phyloP scores from a whole-genome alignment of 2,888 invertebrate genomes.

The Spialia ferax region DNA sequence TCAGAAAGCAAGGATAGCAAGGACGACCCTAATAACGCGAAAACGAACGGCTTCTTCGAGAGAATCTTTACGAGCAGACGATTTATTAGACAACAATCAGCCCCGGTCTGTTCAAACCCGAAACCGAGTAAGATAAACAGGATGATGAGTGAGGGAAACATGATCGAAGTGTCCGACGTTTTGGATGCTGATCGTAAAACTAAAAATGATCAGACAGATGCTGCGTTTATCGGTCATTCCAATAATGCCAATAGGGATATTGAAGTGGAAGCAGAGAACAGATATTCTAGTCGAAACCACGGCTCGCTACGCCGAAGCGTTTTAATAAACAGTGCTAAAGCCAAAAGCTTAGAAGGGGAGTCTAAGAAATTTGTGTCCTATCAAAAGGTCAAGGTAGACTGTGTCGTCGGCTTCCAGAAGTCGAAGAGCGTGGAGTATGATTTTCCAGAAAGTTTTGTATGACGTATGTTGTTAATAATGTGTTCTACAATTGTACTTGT shows the following conservation, averaged over 20 bases:
- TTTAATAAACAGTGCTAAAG: slow-evolving; percentile 78
- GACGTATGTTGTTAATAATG: slow-evolving; percentile 47
- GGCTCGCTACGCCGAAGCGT: slow-evolving; percentile 82
- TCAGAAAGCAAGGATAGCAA: slow-evolving; percentile 60
- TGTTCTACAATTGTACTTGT: slow-evolving; percentile 46
- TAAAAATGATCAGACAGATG: slow-evolving; percentile 49
- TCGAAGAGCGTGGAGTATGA: slow-evolving; percentile 75
- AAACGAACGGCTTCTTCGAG: slow-evolving; percentile 64
- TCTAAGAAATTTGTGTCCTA: slow-evolving; percentile 64
- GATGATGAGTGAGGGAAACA: slow-evolving; percentile 74
- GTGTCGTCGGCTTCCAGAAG: slow-evolving; percentile 76
- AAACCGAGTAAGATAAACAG: slow-evolving; percentile 68
- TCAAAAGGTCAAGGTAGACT: slow-evolving; percentile 75
- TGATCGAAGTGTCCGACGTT: slow-evolving; percentile 61
- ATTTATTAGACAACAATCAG: slow-evolving; percentile 77
- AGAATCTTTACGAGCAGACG: slow-evolving; percentile 69
- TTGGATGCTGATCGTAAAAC: slow-evolving; percentile 51
- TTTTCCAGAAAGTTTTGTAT: slow-evolving; percentile 81
- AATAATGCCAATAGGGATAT: slow-evolving; percentile 65
- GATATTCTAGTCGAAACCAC: slow-evolving; percentile 55
- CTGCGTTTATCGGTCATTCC: slow-evolving; percentile 71
- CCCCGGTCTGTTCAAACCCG: slow-evolving; percentile 67
- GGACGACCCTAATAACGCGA: slow-evolving; percentile 55
- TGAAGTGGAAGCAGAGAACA: slow-evolving; percentile 55
- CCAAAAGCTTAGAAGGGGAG: slow-evolving; percentile 73